Evolutionary conservation across 2,113 vertebrate genomes (phyloP), one percentile per base, ranked within the genome.

Genomic region (Nothocercus nigrocapillus): DNA sequence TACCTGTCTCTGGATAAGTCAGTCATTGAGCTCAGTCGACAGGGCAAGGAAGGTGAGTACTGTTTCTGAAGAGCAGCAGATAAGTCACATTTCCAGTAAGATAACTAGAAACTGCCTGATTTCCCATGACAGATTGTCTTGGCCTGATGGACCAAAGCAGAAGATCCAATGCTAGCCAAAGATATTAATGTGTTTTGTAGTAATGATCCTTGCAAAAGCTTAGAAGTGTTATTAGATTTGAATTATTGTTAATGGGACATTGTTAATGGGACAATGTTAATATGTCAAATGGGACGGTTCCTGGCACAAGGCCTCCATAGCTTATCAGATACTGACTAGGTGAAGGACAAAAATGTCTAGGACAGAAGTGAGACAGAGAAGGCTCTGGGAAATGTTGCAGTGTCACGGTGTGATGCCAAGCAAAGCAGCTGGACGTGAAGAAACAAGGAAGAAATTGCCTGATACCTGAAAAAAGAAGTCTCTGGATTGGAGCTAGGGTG

Each of bases 1-100:
- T 99, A 99, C 83, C 98, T 99, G 49, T 99, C 98, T 75, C 98
- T 99, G 82, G 99, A 99, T 97, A 99, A 99, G 82, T 99, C 99
- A 0, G 99, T 99, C 66, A 99, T 99, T 45, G 99, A 99, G 97
- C 98, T 99, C 90, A 99, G 99, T 96, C 97, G 99, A 21, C 99
- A 99, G 95, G 99, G 99, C 89, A 99, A 98, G 97, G 99, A 99
- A 97, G 98, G 99, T 99, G 74, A 53, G 90, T 51, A 25, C 82
- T 36, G 13, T 18, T 81, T 0, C 0, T 27, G n/a, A 81, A 38
- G 62, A 86, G 56, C 24, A 47, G 74, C 28, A 75, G 61, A 2
- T 24, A 58, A 75, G 36, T 81, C 73, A 64, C 54, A 56, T 84
- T 78, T 66, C 47, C 72, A 77, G 4, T 22, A 19, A 68, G 59